Base-by-base conservation (phyloP, 2,888 invertebrate species). In the Tenthredo notha region DNA sequence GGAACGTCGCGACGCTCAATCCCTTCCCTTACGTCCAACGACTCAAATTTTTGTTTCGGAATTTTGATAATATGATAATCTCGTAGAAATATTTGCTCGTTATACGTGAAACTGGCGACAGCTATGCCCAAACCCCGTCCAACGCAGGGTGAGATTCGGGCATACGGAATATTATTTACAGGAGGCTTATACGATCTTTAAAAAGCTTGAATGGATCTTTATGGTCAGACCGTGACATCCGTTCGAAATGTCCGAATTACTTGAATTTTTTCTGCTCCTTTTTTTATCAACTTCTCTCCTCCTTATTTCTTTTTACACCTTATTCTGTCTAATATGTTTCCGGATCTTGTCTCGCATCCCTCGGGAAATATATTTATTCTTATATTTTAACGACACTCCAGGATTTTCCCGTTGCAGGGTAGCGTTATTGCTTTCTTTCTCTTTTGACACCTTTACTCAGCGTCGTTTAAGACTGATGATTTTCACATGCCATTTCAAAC, bases 31-130 rank as follows among this genome's bases (percentile, higher is more conserved):
- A 84, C 80, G 37, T 85, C 86, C 37, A 1, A 21, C 61, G 40
- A 87, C 84, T 87, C 86, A 87, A 87, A 87, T 89, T 90, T 89
- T 88, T 86, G 84, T 88, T 89, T 88, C 86, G 67, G 86, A 88
- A 89, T 88, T 88, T 88, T 87, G 84, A 88, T 87, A 86, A 86
- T 85, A 85, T 58, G 86, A 88, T 87, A 85, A 87, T 86, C 84
- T 84, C 83, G 80, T 61, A 9, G 29, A n/a, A 15, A 61, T 61
- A 80, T 80, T 80, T 40, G n/a, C 58, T 40, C 80, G 43, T 74
- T 43, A 21, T 40, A 74, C 72, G 72, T 43, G 40, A 43, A 43
- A 74, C 72, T 9, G 72, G 72, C 40, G 58, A 77, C 50, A 50
- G 25, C 61, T 70, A 33, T 43, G 84, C 7, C 43, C 43, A 5